Evolutionary conservation across 2,888 invertebrate species (phyloP).

Genomic region (Chrysomela aeneicollis): DNA sequence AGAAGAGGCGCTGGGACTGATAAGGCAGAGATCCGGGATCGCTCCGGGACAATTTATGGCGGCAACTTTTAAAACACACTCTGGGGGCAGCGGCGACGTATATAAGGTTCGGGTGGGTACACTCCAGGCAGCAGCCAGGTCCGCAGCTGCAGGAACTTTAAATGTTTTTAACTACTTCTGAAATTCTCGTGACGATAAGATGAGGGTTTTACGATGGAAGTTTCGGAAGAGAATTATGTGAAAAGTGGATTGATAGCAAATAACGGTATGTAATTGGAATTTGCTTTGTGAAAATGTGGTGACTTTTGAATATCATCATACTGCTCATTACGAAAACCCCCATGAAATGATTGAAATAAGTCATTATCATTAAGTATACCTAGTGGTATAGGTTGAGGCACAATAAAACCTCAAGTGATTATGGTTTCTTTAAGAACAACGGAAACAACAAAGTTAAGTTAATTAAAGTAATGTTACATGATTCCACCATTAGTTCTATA

Average conservation of each 20-base stretch:
- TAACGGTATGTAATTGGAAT: background rate
- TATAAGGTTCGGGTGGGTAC: slow-evolving; percentile 60
- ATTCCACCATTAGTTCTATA: too few species aligned
- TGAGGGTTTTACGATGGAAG: slow-evolving; percentile 44
- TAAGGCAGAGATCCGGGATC: slow-evolving; percentile 62
- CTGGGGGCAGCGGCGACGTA: slow-evolving; percentile 58
- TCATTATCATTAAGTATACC: too few species aligned
- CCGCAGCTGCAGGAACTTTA: slow-evolving; percentile 30
- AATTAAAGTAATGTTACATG: too few species aligned
- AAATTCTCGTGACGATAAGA: slow-evolving; percentile 49
- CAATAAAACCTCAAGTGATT: too few species aligned
- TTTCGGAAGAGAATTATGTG: slow-evolving; percentile 40
- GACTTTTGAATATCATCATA: too few species aligned
- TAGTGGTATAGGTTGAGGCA: too few species aligned
- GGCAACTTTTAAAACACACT: slow-evolving; percentile 63
- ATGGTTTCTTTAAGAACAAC: too few species aligned
- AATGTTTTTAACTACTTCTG: slow-evolving; percentile 50
- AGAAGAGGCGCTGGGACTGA: slow-evolving; percentile 60
- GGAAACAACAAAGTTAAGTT: too few species aligned
- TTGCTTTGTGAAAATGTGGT: too few species aligned
- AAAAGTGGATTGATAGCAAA: slow-evolving; percentile 39
- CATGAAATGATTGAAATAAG: too few species aligned
- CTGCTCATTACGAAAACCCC: too few species aligned
- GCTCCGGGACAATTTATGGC: slow-evolving; percentile 63
- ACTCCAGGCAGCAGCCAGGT: slow-evolving; percentile 44